Base-by-base conservation (phyloP, 2,888 invertebrate genomes). In the Protonemura montana region DNA sequence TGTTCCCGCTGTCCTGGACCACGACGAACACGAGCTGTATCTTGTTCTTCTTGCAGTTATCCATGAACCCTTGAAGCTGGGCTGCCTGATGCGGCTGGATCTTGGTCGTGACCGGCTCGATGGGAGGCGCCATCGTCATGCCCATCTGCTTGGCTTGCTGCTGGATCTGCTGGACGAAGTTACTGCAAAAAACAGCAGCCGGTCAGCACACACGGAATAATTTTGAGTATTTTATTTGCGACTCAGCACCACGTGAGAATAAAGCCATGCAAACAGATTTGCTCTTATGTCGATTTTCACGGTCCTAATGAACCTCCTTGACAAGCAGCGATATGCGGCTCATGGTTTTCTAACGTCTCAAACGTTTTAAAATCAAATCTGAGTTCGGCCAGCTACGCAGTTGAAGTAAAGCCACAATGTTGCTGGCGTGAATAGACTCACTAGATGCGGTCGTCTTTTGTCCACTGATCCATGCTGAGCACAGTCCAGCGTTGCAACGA, bases 21-120 rank as follows among this genome's bases (percentile, higher is more conserved):
- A 96, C 91, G 0, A 95, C 93, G 88, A 96, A 93, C 0, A 95
- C 91, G 28, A 96, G 91, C 87, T 92, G 92, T 25, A 92, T 90
- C 0, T 90, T 89, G n/a, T 89, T 80, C 16, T 85, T 30, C 35
- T 85, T 81, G 29, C 80, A 42, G 25, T 42, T 7, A 25, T 41
- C 21, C 21, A 88, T 86, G 30, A 86, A 87, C 28, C 85, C 28
- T 29, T 85, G 29, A 76, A 77, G 76, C 41, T 85, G 82, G 83
- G 25, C 84, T 21, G 27, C 5, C 84, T 27, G 21, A 3, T 83
- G 25, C 13, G 59, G 59, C 76, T 21, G 10, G 84, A 42, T 84
- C 59, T 0, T 26, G 10, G 81, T 80, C 16, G 42, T 27, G 26
- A 59, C 59, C n/a, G 76, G 76, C 28, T 76, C 76, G 0, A 13